Percentiles rank a stretch among this genome's conserved stretches.
phyloP scores from a whole-genome alignment of 2,888 invertebrate genomes.

The Himalopsyche tibetana region DNA sequence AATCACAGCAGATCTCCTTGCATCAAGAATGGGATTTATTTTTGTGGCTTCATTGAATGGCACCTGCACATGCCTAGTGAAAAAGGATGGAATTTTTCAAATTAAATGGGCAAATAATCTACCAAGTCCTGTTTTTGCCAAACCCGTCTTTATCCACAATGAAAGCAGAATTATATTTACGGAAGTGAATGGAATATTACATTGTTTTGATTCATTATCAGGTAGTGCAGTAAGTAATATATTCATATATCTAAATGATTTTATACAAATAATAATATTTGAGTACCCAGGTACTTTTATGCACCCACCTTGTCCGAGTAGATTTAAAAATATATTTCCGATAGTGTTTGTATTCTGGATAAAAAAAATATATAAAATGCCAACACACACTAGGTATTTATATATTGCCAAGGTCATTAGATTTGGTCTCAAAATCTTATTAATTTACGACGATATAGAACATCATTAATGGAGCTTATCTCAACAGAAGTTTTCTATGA shows the following conservation, averaged over 20 bases:
- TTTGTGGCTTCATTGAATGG: constrained; percentile 79
- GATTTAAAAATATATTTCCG: too few species aligned
- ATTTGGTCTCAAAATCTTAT: too few species aligned
- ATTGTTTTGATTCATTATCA: constrained; percentile 74
- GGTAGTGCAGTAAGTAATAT: constrained; percentile 74
- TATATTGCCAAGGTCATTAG: too few species aligned
- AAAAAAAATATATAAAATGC: too few species aligned
- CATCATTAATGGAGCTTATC: too few species aligned
- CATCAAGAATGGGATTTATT: constrained; percentile 71
- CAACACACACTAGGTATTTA: too few species aligned
- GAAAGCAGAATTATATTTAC: constrained; percentile 77
- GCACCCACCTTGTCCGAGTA: too few species aligned
- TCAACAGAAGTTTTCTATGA: too few species aligned
- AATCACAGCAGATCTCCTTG: constrained; percentile 74
- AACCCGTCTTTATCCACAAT: constrained; percentile 77
- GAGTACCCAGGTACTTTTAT: too few species aligned
- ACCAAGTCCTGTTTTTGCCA: constrained; percentile 81
- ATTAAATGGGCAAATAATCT: constrained; percentile 79
- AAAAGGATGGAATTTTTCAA: constrained; percentile 74
- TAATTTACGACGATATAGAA: too few species aligned
- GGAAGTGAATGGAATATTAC: constrained; percentile 77
- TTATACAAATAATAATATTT: too few species aligned
- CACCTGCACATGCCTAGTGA: constrained; percentile 75
- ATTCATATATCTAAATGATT: background rate
- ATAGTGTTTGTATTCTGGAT: too few species aligned